A percentile compares a stretch with the other conserved stretches of the same genome.
Conservation (phyloP, 2,888 invertebrate genomes). For the Melieria picta region DNA sequence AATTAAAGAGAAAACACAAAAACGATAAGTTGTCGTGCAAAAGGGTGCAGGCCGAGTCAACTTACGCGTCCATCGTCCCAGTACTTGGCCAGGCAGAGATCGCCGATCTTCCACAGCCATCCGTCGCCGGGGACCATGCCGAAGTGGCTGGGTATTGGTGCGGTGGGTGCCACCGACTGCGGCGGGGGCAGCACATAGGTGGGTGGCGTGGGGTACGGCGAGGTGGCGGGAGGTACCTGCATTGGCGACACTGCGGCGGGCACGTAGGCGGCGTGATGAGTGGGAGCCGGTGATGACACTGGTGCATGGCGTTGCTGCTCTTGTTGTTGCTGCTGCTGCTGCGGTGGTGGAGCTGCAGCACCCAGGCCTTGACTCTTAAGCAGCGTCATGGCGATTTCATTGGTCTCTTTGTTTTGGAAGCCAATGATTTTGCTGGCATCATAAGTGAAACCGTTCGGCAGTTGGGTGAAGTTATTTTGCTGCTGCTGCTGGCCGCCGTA, state of each 20-base stretch:
- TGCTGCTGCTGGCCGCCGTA: slow-evolving; percentile 15
- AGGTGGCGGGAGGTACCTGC: slow-evolving; percentile 16
- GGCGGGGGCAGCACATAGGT: slow-evolving; percentile 35
- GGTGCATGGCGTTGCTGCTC: slow-evolving; percentile 39
- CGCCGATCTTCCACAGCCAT: slow-evolving; percentile 80
- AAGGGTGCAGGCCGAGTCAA: slow-evolving; percentile 23
- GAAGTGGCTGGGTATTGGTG: slow-evolving; percentile 71
- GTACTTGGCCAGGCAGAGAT: slow-evolving; percentile 88
- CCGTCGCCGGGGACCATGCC: slow-evolving; percentile 57
- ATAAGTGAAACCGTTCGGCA: slow-evolving; percentile 61
- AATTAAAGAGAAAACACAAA: slow-evolving; percentile 14
- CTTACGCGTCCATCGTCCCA: slow-evolving; percentile 91
- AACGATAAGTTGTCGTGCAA: neutral
- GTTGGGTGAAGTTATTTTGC: slow-evolving; percentile 38
- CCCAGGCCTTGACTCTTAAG: slow-evolving; percentile 61
- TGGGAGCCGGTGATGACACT: slow-evolving; percentile 6
- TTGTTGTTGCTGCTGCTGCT: slow-evolving; percentile 38
- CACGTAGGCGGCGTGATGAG: slow-evolving; percentile 8
- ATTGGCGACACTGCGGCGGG: slow-evolving; percentile 33
- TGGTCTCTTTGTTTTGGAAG: slow-evolving; percentile 65
- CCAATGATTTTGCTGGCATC: slow-evolving; percentile 66
- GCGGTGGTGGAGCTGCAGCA: slow-evolving; percentile 40
- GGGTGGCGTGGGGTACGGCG: slow-evolving; percentile 34
- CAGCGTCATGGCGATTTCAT: slow-evolving; percentile 65
- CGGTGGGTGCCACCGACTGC: slow-evolving; percentile 53